Base-by-base conservation (phyloP, 2,113 vertebrate genomes). In the Pogona vitticeps region DNA sequence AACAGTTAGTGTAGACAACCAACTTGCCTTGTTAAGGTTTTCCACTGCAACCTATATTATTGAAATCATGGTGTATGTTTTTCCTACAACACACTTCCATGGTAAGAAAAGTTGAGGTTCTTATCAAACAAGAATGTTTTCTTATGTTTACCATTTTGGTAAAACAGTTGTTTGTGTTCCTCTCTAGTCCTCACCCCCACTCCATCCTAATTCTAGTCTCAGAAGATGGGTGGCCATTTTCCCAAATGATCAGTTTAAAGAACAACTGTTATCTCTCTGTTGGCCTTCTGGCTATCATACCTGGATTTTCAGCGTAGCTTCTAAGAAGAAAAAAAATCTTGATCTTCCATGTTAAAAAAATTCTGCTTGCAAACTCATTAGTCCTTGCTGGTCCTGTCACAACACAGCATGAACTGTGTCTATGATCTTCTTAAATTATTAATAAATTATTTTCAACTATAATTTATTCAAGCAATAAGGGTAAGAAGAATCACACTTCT, bases 251-350 rank as follows among this genome's bases (percentile, higher is more conserved):
- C 10, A 42, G 58, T 86, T 46, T 78, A 9, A 90, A 89, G 88
- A 77, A 76, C 10, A 0, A 85, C 71, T 88, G 68, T 56, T 87
- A 61, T 65, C 38, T 58, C 88, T 76, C 84, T 46, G 1, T 76
- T 87, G 23, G 12, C 75, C 91, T 86, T 52, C 33, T 80, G 89
- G 91, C 90, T 46, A 3, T 38, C 84, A 52, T 84, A 91, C 85
- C 86, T 91, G 88, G 90, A 56, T 90, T 71, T 89, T 82, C 88
- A 82, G 82, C 21, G 0, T 42, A 14, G 28, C 61, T 42, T 28
- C 56, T 31, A 13, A 71, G 23, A 6, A 52, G 46, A 9, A 67
- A 31, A 67, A 31, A 23, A n/a, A 23, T 63, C 86, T 82, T 80
- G 20, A 88, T 91, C 26, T 82, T 84, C 70, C 61, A 80, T 56